Conservation (phyloP, 2,113 vertebrate species). For the Campylorhamphus procurvoides region DNA sequence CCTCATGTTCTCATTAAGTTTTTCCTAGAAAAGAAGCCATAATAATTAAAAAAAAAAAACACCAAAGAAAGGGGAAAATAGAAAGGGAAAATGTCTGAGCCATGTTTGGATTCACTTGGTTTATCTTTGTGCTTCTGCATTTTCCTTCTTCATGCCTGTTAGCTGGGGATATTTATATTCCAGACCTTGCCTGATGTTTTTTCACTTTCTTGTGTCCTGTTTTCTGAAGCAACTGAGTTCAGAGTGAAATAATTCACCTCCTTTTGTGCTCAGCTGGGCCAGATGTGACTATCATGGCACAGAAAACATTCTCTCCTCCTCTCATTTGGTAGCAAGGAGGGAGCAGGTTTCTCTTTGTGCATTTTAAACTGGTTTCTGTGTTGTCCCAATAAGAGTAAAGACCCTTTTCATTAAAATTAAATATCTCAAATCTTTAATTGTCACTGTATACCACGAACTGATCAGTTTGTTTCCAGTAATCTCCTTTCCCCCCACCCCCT, state of each 20-base stretch:
- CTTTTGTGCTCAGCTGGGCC: neutral
- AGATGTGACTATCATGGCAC: neutral
- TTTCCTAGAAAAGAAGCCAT: neutral
- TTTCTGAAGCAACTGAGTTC: neutral
- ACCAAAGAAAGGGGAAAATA: neutral
- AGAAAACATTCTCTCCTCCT: neutral
- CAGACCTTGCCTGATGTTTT: neutral
- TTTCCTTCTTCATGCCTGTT: neutral
- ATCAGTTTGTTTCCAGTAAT: neutral
- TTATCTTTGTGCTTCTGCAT: neutral
- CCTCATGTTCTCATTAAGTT: neutral
- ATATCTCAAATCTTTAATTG: neutral
- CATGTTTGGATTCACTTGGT: neutral
- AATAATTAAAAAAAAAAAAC: neutral
- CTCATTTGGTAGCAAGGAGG: neutral
- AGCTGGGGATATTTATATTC: neutral
- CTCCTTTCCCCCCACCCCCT: neutral
- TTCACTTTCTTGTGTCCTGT: neutral
- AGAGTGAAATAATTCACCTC: neutral
- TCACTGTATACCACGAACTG: neutral
- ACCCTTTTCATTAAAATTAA: neutral
- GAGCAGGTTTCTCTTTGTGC: neutral
- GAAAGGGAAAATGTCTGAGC: neutral
- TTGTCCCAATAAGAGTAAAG: neutral
- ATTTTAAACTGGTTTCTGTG: neutral